These are phyloP conservation scores for Proctacanthus coquilletti DNA, from an alignment of 1,140 invertebrate genomes.

Conservation along the genomic window DNA sequence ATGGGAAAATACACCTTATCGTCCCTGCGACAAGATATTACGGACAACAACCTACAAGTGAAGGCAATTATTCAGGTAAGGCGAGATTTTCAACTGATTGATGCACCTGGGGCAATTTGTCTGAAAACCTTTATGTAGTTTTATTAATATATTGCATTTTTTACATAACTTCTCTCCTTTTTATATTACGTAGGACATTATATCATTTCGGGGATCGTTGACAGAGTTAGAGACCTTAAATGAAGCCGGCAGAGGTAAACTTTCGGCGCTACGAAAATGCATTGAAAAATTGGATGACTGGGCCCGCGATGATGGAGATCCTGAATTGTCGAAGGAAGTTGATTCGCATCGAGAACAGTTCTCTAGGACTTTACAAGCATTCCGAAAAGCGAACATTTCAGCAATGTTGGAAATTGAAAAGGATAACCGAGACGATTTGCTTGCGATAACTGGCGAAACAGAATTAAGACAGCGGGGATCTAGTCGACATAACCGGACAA, in stretches of 20 bases:
- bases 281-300: conserved; percentile 49
- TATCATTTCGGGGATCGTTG: conserved; percentile 47
- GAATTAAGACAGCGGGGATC: conserved; percentile 37
- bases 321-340: conserved; percentile 42
- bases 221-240: conserved; percentile 53
- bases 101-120: no score
- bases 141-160: conserved; percentile 1
- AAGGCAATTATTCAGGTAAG: conserved; percentile 63
- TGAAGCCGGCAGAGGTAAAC: conserved; percentile 48
- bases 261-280: conserved; percentile 45
- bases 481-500: conserved; percentile 19
- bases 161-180: conserved; percentile 4
- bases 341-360: conserved; percentile 51
- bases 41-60: conserved; percentile 53
- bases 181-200: conserved; percentile 39
- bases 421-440: conserved; percentile 49
- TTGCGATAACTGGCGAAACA: conserved; percentile 37
- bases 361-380: conserved; percentile 50
- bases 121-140: no score
- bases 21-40: conserved; percentile 39
- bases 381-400: conserved; percentile 60
- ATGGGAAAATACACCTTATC: conserved; percentile 21
- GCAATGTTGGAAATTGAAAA: conserved; percentile 61
- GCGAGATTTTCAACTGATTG: no score
- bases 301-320: conserved; percentile 46